Percentiles rank a stretch among this genome's conserved stretches.
phyloP scores from a whole-genome alignment of 2,888 invertebrate species.

The Pteria penguin region DNA sequence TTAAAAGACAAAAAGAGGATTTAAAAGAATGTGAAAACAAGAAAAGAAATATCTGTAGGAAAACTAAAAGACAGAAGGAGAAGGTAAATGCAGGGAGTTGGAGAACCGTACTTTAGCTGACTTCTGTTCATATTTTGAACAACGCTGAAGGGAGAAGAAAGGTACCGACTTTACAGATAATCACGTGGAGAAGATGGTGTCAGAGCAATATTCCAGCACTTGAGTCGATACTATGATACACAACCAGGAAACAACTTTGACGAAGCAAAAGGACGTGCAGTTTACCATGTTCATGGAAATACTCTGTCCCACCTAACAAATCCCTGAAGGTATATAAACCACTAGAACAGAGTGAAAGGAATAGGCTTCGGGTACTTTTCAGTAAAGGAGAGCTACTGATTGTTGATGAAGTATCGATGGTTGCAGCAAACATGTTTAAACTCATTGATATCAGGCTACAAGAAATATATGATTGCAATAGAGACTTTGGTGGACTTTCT shows the following conservation, averaged over 20 bases:
- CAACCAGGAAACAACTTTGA: constrained; percentile 35
- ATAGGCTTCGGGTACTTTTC: background rate
- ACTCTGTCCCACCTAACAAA: constrained; percentile 12
- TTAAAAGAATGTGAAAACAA: background rate
- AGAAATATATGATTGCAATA: background rate
- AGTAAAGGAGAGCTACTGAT: background rate
- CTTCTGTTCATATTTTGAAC: constrained; percentile 43
- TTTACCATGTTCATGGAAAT: constrained; percentile 27
- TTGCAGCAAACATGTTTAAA: background rate
- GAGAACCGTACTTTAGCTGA: constrained; percentile 45
- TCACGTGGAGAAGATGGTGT: constrained; percentile 9
- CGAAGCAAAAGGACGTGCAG: constrained; percentile 50
- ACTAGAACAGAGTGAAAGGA: background rate
- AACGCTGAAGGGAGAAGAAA: background rate
- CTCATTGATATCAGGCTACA: background rate
- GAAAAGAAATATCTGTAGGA: background rate
- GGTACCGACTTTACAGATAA: constrained; percentile 10
- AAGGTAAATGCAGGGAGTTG: background rate
- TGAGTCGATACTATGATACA: constrained; percentile 37
- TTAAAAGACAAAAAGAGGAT: background rate
- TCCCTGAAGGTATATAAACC: background rate
- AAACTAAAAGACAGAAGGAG: background rate
- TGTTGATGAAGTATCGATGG: background rate
- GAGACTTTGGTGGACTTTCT: background rate
- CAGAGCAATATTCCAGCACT: constrained; percentile 47